Percentiles rank a stretch among this genome's conserved stretches.
Evolutionary conservation across 1,140 invertebrate species (phyloP).

Genomic region (Drosophila repleta): DNA sequence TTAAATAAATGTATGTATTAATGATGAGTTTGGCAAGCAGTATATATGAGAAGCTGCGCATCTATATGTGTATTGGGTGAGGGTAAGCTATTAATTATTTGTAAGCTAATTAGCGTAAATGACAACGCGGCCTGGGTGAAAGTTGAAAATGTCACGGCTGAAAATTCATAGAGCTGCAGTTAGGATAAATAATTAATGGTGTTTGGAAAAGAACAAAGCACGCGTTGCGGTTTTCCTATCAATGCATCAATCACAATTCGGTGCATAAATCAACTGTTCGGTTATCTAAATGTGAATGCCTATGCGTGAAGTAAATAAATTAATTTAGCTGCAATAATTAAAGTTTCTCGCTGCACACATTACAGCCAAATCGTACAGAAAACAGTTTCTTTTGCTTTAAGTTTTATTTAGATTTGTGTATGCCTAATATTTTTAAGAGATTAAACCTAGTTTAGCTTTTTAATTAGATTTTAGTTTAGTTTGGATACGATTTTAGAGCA

Average conservation of each 20-base stretch:
- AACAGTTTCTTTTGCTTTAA: constrained; percentile 6
- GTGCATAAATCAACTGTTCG: constrained; percentile 72
- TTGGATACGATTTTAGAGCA: constrained; percentile 58
- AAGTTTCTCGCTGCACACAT: constrained; percentile 41
- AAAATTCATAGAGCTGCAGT: constrained; percentile 53
- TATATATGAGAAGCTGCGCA: background rate
- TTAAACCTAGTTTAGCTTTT: constrained; percentile 61
- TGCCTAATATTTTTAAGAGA: constrained; percentile 63
- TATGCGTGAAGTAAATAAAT: constrained; percentile 45
- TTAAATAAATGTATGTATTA: no score
- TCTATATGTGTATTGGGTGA: constrained; percentile 9
- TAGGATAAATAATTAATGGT: constrained; percentile 66
- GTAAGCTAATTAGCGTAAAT: constrained; percentile 60
- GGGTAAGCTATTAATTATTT: constrained; percentile 52
- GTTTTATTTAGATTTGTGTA: constrained; percentile 51
- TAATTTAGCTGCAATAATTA: constrained; percentile 44
- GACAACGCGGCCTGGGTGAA: constrained; percentile 37
- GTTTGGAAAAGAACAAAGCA: constrained; percentile 55
- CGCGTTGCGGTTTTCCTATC: constrained; percentile 46
- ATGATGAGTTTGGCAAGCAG: background rate
- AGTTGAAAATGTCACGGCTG: constrained; percentile 57
- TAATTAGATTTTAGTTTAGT: constrained; percentile 63
- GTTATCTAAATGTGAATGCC: constrained; percentile 66
- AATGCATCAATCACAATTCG: constrained; percentile 27
- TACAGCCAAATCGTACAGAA: constrained; percentile 57